A percentile compares a stretch with the other conserved stretches of the same genome.
phyloP scores from a whole-genome alignment of 2,888 invertebrate genomes.

The Mellilla xanthometata region DNA sequence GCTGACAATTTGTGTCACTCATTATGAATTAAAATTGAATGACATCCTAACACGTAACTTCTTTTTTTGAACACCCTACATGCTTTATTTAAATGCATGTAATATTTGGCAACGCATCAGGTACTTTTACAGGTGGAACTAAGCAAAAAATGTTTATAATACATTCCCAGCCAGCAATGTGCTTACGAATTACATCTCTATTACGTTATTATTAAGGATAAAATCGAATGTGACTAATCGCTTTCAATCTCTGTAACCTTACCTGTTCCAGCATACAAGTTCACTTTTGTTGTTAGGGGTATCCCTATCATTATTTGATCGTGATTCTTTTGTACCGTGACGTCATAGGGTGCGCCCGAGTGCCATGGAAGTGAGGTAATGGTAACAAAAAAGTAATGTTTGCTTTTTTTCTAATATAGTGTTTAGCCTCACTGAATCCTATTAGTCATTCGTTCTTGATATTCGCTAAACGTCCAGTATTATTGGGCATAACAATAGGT shows the following conservation, averaged over 20 bases:
- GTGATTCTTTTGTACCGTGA: constrained; percentile 47
- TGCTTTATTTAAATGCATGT: constrained; percentile 1
- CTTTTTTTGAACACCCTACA: background rate
- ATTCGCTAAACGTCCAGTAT: constrained; percentile 36
- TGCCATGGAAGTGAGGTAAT: constrained; percentile 62
- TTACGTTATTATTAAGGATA: constrained; percentile 7
- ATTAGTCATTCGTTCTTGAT: constrained; percentile 49
- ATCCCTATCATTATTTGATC: constrained; percentile 46
- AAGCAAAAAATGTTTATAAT: background rate
- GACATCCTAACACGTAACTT: constrained; percentile 2
- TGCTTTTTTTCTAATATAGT: constrained; percentile 43
- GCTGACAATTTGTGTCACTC: constrained; percentile 1
- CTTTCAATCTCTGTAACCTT: constrained; percentile 33
- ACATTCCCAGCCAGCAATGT: background rate
- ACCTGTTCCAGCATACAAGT: constrained; percentile 46
- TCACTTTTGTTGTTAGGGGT: constrained; percentile 49
- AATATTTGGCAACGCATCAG: constrained; percentile 6
- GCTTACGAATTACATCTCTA: background rate
- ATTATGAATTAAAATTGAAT: constrained; percentile 12
- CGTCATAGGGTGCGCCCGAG: constrained; percentile 49
- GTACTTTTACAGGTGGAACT: background rate
- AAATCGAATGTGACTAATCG: constrained; percentile 8
- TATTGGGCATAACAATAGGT: constrained; percentile 15
- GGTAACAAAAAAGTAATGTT: constrained; percentile 50
- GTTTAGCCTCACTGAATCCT: constrained; percentile 44